Conservation (phyloP, 53 echinoderm and acorn worm species). For the Patiria pectinifera region DNA sequence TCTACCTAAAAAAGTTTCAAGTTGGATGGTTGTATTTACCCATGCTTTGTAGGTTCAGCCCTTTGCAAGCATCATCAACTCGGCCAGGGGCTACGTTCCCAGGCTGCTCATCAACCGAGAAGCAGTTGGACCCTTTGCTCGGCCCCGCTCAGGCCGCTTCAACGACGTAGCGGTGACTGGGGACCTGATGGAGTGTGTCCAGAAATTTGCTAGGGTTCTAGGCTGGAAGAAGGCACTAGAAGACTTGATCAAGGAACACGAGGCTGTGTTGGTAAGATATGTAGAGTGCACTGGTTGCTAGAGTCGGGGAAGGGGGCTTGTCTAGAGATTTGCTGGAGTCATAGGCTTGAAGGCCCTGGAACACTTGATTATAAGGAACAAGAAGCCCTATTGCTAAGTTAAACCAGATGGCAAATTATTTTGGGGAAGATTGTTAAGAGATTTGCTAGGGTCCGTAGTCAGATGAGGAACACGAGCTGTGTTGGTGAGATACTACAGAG, state of each 20-base stretch:
- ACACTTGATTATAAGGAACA: too few relatives aligned
- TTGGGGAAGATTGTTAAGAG: too few relatives aligned
- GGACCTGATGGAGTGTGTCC: constrained; percentile 90
- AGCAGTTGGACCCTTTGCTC: constrained; percentile 86
- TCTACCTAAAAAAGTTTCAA: too few relatives aligned
- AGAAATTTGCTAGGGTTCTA: constrained; percentile 86
- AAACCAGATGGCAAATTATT: too few relatives aligned
- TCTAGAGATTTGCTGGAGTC: too few relatives aligned
- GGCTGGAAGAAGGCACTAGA: constrained; percentile 96
- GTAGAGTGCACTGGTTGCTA: neutral
- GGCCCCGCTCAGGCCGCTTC: constrained; percentile 75
- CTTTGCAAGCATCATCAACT: constrained; percentile 94
- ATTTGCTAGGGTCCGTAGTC: too few relatives aligned
- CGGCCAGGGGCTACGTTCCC: constrained; percentile 85
- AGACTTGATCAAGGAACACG: constrained; percentile 86
- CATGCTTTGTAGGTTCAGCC: constrained; percentile 80
- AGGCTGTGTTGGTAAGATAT: constrained; percentile 74
- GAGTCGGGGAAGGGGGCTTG: neutral
- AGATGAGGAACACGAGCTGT: too few relatives aligned
- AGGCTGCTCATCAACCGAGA: constrained; percentile 93
- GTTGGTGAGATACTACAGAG: too few relatives aligned
- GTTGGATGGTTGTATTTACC: too few relatives aligned
- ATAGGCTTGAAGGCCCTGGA: too few relatives aligned
- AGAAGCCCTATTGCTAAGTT: too few relatives aligned
- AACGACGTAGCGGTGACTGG: constrained; percentile 89